Percentiles rank a stretch among this genome's conserved stretches.
phyloP scores from a whole-genome alignment of 1,140 invertebrate species.

The Brachystomella parvula region DNA sequence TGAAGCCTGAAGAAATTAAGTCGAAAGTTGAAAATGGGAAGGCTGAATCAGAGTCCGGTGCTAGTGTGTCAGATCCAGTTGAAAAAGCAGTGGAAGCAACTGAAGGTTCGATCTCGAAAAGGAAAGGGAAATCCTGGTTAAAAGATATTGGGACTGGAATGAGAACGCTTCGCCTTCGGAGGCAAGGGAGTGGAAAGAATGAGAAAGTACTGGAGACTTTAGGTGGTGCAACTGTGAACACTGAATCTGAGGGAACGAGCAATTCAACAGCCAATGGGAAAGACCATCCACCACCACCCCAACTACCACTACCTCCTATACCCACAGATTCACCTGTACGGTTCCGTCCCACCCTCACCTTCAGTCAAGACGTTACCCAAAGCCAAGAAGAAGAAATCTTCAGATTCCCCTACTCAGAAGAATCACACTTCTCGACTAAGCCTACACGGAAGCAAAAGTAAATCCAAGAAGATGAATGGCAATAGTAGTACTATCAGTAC shows the following conservation, averaged over 20 bases:
- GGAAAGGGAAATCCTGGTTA: conserved; percentile 32
- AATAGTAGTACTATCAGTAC: not conserved
- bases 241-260: too few species aligned
- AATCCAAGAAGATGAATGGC: not conserved
- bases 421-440: conserved; percentile 2
- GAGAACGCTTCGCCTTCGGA: conserved; percentile 27
- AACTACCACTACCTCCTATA: not conserved
- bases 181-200: conserved; percentile 9
- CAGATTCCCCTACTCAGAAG: not conserved
- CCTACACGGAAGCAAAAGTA: not conserved
- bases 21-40: not conserved
- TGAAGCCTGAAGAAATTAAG: conserved; percentile 6
- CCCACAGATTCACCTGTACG: not conserved
- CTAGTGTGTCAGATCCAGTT: not conserved
- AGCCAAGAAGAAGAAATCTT: conserved; percentile 2
- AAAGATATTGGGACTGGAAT: conserved; percentile 33
- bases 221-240: not conserved
- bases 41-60: not conserved
- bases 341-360: not conserved
- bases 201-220: not conserved
- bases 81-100: conserved; percentile 30
- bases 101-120: conserved; percentile 24
- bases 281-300: not conserved
- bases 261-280: too few species aligned
- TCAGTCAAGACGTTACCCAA: not conserved